Evolutionary conservation across 2,888 invertebrate species (phyloP), one percentile per base, ranked within the genome.

Genomic region (Odontocolon sp.): DNA sequence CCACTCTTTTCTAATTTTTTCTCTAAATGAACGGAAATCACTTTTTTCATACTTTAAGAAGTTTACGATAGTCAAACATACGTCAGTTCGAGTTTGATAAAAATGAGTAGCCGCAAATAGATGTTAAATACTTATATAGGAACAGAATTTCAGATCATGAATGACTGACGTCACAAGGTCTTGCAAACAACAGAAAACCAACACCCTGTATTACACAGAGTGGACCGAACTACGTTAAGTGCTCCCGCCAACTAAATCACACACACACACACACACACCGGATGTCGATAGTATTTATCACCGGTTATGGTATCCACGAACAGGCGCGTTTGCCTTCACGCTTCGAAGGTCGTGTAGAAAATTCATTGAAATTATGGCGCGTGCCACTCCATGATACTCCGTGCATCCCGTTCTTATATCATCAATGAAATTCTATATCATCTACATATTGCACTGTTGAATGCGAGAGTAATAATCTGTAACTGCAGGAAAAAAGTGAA

Each of bases 241-340:
- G 5, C 11, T 50, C 11, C 14, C 2, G 38, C 52, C 33, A 42
- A 33, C 42, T 59, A n/a, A n/a, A n/a, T n/a, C n/a, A n/a, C n/a
- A n/a, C 26, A 52, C 14, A 36, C 36, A 36, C 14, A 11, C 18
- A 5, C 31, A 26, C 31, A 40, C 1, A 63, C 68, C 68, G 74
- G 74, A 74, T 40, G 56, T 52, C 68, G 74, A 74, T 74, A 63
- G 21, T 36, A 50, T 63, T 74, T 74, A 74, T 74, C 74, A 63
- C 57, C n/a, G 28, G 16, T 47, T 36, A 40, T 36, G 61, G 33
- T 68, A 74, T 61, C 45, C 47, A 16, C 36, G 42, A 70, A 70
- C 42, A 31, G 4, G 52, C 59, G 52, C 3, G 47, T 38, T 38
- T 57, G 38, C 50, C 23, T 52, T 52, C 45, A 36, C 61, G 54